These are phyloP conservation scores for Schrankia costaestrigalis DNA, from an alignment of 2,888 invertebrate genomes.

Conservation along the genomic window DNA sequence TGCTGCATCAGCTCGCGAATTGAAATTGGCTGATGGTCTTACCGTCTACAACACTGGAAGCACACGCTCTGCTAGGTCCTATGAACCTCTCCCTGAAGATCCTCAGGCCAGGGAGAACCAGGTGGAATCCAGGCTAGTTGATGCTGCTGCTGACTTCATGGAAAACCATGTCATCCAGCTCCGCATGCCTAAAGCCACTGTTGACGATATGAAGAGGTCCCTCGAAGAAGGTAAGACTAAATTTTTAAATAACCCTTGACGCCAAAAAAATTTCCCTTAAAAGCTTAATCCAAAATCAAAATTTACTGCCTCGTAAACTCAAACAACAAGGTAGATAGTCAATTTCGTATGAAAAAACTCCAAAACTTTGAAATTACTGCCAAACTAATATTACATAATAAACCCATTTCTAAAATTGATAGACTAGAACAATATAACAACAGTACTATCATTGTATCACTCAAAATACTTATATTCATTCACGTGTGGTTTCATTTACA, in stretches of 20 bases:
- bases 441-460: too few species aligned
- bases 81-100: slow-evolving; percentile 85
- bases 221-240: slow-evolving; percentile 87
- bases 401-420: too few species aligned
- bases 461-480: too few species aligned
- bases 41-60: slow-evolving; percentile 72
- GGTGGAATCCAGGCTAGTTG: slow-evolving; percentile 86
- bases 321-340: too few species aligned
- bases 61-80: slow-evolving; percentile 80
- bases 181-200: slow-evolving; percentile 87
- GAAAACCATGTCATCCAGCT: slow-evolving; percentile 90
- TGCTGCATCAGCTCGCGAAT: slow-evolving; percentile 71
- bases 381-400: too few species aligned
- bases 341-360: too few species aligned
- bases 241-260: neutral
- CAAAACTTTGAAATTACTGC: too few species aligned
- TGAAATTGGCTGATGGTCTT: slow-evolving; percentile 82
- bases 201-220: slow-evolving; percentile 87
- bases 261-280: neutral
- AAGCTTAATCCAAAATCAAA: neutral
- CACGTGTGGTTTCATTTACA: too few species aligned
- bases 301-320: neutral
- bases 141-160: slow-evolving; percentile 88
- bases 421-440: too few species aligned
- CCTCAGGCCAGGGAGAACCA: slow-evolving; percentile 86